These are phyloP conservation scores for Rhingia rostrata DNA, from an alignment of 2,888 invertebrate species.

Conservation along the genomic window DNA sequence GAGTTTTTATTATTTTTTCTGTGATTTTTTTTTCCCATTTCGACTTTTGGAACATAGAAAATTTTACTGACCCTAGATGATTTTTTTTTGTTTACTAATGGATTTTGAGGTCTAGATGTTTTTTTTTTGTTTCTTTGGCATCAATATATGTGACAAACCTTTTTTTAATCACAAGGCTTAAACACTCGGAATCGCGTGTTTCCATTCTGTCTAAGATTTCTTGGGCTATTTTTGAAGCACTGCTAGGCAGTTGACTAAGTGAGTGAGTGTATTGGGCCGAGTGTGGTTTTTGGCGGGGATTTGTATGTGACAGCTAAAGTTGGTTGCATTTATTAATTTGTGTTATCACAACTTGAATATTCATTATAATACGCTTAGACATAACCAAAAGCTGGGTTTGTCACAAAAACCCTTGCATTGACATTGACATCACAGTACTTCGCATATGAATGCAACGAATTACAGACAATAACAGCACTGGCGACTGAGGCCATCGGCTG, in stretches of 20 bases:
- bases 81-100: slow-evolving; percentile 31
- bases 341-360: too few species aligned
- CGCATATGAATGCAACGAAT: too few species aligned
- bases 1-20: slow-evolving; percentile 38
- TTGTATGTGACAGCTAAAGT: slow-evolving; percentile 30
- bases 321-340: not conserved
- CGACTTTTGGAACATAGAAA: slow-evolving; percentile 19
- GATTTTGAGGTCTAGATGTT: slow-evolving; percentile 10
- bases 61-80: slow-evolving; percentile 21
- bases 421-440: too few species aligned
- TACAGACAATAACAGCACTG: too few species aligned
- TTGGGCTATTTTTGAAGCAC: slow-evolving; percentile 51
- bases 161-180: slow-evolving; percentile 47
- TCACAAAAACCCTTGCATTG: too few species aligned
- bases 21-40: slow-evolving; percentile 24
- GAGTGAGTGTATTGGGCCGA: slow-evolving; percentile 39
- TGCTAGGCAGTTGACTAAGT: slow-evolving; percentile 49
- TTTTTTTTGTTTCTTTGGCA: slow-evolving; percentile 16
- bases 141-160: slow-evolving; percentile 42
- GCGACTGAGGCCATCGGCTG: too few species aligned
- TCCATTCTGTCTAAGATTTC: slow-evolving; percentile 69
- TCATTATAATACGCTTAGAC: too few species aligned
- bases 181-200: slow-evolving; percentile 51
- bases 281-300: slow-evolving; percentile 32
- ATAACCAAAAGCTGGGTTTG: too few species aligned